A percentile compares a stretch with the other conserved stretches of the same genome.
phyloP scores from a whole-genome alignment of 2,888 invertebrate genomes.

The Callosobruchus maculatus region DNA sequence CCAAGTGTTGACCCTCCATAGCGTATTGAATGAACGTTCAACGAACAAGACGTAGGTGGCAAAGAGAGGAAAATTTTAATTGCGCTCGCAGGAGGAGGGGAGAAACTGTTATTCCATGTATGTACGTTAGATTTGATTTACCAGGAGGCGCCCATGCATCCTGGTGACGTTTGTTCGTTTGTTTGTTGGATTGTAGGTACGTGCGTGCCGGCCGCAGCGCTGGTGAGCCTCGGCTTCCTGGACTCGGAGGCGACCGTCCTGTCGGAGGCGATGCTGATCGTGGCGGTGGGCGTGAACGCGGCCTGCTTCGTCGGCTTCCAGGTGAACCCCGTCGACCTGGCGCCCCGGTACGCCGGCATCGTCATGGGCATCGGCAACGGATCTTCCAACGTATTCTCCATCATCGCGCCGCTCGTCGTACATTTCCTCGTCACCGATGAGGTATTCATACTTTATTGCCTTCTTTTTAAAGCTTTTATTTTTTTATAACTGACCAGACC shows the following conservation, averaged over 20 bases:
- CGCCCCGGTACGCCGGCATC: conserved; percentile 79
- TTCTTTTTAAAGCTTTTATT: no score
- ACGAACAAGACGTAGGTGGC: no score
- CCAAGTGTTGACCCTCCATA: no score
- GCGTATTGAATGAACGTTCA: no score
- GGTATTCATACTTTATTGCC: no score
- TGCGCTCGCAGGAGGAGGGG: no score
- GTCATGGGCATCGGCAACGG: conserved; percentile 85
- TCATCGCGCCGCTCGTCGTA: conserved; percentile 72
- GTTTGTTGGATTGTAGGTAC: conserved; percentile 45
- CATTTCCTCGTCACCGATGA: conserved; percentile 66
- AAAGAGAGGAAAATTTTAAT: no score
- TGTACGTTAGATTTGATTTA: no score
- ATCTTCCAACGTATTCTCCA: conserved; percentile 72
- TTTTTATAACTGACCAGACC: no score
- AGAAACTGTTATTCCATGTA: no score
- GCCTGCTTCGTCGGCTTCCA: conserved; percentile 73
- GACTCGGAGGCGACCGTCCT: conserved; percentile 32
- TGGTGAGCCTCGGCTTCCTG: conserved; percentile 30
- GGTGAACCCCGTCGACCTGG: conserved; percentile 79
- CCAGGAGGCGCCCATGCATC: no score
- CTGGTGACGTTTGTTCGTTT: no score
- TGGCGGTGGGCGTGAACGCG: conserved; percentile 73
- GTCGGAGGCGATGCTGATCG: conserved; percentile 63
- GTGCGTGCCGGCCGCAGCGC: conserved; percentile 40